These are phyloP conservation scores for Campylomormyrus tamandua DNA, from an alignment of 2,113 vertebrate species.

Conservation along the genomic window DNA sequence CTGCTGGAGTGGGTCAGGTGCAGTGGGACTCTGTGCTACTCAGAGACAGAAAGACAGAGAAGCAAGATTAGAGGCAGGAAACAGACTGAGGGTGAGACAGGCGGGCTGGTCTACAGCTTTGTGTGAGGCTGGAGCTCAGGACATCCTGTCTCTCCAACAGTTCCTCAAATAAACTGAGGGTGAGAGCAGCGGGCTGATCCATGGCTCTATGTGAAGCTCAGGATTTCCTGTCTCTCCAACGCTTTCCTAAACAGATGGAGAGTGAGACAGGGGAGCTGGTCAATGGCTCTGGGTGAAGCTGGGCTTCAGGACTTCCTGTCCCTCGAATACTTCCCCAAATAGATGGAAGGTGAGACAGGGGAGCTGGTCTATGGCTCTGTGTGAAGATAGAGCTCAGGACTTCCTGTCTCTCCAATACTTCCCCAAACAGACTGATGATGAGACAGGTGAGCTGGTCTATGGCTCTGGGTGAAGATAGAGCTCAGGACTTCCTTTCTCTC, in stretches of 20 bases:
- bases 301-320: background rate
- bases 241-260: slow-evolving; percentile 13
- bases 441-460: background rate
- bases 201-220: background rate
- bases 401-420: background rate
- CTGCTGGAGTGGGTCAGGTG: slow-evolving; percentile 96
- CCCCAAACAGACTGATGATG: slow-evolving; percentile 31
- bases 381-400: background rate
- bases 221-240: background rate
- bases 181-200: slow-evolving; percentile 19
- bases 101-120: slow-evolving; percentile 2
- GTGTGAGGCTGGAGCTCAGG: slow-evolving; percentile 24
- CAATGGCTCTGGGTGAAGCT: no score
- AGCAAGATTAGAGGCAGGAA: slow-evolving; percentile 28
- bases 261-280: slow-evolving; percentile 14
- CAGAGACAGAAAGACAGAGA: slow-evolving; percentile 50
- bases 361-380: background rate
- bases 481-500: background rate
- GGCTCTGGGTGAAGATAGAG: background rate
- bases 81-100: slow-evolving; percentile 31
- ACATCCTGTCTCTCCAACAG: background rate
- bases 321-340: background rate
- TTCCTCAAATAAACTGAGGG: slow-evolving; percentile 27
- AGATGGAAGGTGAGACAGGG: slow-evolving; percentile 15
- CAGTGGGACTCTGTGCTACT: slow-evolving; percentile 95